Evolutionary conservation across 1,140 invertebrate genomes (phyloP).

Genomic region (Drosophila biarmipes): DNA sequence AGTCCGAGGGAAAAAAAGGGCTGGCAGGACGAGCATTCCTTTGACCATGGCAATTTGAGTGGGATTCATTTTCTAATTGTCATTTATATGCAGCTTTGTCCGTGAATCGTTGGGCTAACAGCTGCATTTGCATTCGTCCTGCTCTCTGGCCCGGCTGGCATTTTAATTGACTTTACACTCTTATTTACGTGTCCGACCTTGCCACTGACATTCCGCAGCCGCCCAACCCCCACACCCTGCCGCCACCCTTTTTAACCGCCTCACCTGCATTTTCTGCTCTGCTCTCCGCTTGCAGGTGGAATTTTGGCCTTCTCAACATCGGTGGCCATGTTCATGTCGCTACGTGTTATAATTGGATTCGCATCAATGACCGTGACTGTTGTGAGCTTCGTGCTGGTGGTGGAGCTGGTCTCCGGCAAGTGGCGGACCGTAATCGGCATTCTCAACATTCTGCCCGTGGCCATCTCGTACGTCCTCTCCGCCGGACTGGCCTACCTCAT

Average conservation of each 20-base stretch:
- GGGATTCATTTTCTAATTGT: constrained; percentile 71
- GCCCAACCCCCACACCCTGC: not conserved
- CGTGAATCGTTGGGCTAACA: constrained; percentile 43
- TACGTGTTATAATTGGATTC: constrained; percentile 88
- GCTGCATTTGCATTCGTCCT: constrained; percentile 64
- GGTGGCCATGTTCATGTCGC: constrained; percentile 87
- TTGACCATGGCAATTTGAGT: constrained; percentile 49
- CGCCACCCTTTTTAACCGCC: constrained; percentile 7
- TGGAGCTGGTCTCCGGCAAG: constrained; percentile 89
- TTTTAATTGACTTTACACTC: constrained; percentile 80
- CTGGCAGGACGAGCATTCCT: not conserved
- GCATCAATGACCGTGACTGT: constrained; percentile 88
- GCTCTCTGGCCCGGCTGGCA: constrained; percentile 42
- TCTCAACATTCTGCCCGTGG: constrained; percentile 89
- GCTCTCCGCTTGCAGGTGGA: constrained; percentile 85
- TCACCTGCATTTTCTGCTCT: constrained; percentile 1
- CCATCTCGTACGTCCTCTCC: constrained; percentile 89
- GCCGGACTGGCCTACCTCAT: constrained; percentile 88
- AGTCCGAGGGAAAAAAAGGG: constrained; percentile 24
- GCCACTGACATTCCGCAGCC: constrained; percentile 69
- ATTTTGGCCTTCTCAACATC: constrained; percentile 87
- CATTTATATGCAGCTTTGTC: constrained; percentile 66
- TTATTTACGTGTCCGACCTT: constrained; percentile 77
- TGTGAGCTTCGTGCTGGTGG: constrained; percentile 90
- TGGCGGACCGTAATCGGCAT: constrained; percentile 90